phyloP scores from a whole-genome alignment of 2,888 invertebrate genomes.

The Amblyjoppa proteus region DNA sequence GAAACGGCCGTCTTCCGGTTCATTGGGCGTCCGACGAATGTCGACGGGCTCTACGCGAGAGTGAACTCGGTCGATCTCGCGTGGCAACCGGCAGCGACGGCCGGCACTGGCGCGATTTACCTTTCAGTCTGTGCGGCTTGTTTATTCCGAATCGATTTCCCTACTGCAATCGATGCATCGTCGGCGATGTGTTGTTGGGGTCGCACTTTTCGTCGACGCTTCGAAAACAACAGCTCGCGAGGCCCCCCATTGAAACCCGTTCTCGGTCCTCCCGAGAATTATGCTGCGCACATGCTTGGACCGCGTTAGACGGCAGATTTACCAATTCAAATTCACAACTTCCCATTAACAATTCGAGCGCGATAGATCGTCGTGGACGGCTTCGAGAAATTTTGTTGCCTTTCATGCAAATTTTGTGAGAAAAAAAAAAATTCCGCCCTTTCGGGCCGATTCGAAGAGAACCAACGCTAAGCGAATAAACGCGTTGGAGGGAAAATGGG shows the following conservation, averaged over 20 bases:
- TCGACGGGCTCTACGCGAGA: conserved; percentile 21
- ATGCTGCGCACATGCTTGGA: background rate
- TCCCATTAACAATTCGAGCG: background rate
- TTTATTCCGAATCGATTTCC: conserved; percentile 45
- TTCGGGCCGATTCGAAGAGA: conserved; percentile 1
- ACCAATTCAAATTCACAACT: conserved; percentile 13
- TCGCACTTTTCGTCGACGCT: background rate
- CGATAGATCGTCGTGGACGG: background rate
- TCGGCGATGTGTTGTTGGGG: conserved; percentile 12
- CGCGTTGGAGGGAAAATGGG: conserved; percentile 23
- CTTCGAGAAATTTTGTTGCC: background rate
- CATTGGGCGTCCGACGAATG: conserved; percentile 39
- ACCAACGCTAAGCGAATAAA: background rate
- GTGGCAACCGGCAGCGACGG: conserved; percentile 1
- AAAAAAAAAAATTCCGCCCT: background rate
- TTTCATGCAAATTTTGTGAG: too few relatives aligned
- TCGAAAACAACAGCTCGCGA: background rate
- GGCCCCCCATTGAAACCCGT: background rate
- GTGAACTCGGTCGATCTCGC: conserved; percentile 27
- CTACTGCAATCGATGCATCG: background rate
- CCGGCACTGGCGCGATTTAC: background rate
- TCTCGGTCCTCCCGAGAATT: background rate
- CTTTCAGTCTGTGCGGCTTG: conserved; percentile 8
- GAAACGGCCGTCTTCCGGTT: conserved; percentile 31
- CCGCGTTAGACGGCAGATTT: conserved; percentile 1